Conservation (phyloP, 1,140 invertebrate genomes). For the Pantala flavescens region DNA sequence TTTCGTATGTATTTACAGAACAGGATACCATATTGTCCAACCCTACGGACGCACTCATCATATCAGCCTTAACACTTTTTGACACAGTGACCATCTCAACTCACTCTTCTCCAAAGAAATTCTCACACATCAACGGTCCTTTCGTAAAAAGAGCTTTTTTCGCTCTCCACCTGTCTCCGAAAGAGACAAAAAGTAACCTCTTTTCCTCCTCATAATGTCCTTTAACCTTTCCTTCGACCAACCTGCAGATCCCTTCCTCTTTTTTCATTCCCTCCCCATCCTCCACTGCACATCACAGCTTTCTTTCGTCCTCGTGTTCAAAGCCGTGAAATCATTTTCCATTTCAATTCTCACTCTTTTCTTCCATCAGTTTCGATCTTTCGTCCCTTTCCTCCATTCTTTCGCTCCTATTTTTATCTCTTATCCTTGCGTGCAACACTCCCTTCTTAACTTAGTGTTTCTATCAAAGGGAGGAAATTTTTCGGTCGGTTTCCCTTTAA, state of each 20-base stretch:
- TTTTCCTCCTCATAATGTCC: too few species aligned
- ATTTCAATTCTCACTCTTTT: neutral
- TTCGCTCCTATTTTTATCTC: neutral
- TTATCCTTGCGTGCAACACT: neutral
- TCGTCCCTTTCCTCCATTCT: neutral
- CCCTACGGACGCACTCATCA: too few species aligned
- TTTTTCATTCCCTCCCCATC: neutral
- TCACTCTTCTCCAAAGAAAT: too few species aligned
- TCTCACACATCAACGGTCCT: too few species aligned
- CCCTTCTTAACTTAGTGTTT: neutral
- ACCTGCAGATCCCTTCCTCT: neutral
- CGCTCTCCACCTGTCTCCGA: too few species aligned
- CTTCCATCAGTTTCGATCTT: neutral
- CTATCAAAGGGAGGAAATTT: constrained; percentile 1
- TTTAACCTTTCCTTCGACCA: too few species aligned
- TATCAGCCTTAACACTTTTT: too few species aligned
- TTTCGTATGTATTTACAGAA: too few species aligned
- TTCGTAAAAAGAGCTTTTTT: too few species aligned
- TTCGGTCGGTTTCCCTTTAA: neutral
- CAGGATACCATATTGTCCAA: too few species aligned
- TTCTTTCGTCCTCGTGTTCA: constrained; percentile 15
- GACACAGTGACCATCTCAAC: too few species aligned
- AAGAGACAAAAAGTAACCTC: too few species aligned
- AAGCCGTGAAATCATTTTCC: constrained; percentile 18
- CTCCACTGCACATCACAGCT: neutral